Evolutionary conservation across 64 coral and sea anemone genomes (phyloP), one percentile per base, ranked within the genome.

Genomic region (Cladopsammia gracilis): DNA sequence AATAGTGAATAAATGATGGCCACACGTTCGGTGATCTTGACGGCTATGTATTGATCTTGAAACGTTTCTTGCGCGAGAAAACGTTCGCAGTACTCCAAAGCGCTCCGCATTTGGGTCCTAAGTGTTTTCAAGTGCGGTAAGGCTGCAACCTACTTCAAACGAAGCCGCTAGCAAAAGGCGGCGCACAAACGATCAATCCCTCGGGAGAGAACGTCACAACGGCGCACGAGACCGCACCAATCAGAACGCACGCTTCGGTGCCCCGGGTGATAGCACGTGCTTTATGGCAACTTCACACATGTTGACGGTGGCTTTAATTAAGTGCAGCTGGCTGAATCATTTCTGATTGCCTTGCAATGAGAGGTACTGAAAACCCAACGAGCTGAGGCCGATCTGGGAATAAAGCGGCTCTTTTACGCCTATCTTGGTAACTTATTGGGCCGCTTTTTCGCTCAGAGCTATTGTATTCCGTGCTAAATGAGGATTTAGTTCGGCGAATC

Each of bases 221-320:
- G 88, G 89, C 16, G 25, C 7, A 85, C 53, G 64, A 97, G 66
- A 89, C 96, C 96, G 96, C 96, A 60, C 96, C 96, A 97, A 97
- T 97, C 96, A 97, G 79, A 91, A 45, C 14, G 64, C 60, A 77
- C 26, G 20, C 56, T 45, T 62, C 70, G 86, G 58, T 70, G 88
- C 92, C 89, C 85, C 88, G 72, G 87, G 92, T 89, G 78, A 87
- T 91, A 94, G 87, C 96, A 98, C 96, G 96, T 98, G 96, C 96
- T 94, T 91, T 71, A 79, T 94, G 92, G 85, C 92, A 98, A 94
- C 89, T 94, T 94, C 88, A 98, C 95, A 98, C 92, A 94, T 93
- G 92, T 98, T 88, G 87, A 98, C 92, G 96, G 80, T 80, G 87
- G 91, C 70, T 98, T 90, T 98, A 98, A 98, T 98, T 98, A 98